Base-by-base conservation (phyloP, 2,888 invertebrate genomes). In the Acrobasis repandana region DNA sequence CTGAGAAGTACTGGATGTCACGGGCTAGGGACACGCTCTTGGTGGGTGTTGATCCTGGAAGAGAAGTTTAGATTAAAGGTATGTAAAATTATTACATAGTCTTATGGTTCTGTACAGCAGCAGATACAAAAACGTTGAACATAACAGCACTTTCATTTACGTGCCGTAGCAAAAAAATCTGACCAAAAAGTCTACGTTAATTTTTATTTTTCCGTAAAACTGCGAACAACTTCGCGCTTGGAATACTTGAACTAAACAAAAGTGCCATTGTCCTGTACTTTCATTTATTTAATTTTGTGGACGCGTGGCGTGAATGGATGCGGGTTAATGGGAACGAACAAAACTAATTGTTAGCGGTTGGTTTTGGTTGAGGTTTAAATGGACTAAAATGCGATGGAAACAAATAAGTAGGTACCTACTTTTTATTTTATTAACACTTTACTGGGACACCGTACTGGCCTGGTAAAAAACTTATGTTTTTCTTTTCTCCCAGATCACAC, bases 1-100 rank as follows among this genome's bases (percentile, higher is more conserved):
- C 95, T 0, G 94, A 92, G 77, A 93, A 94, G 80, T 95, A 94
- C 68, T 94, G 92, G 28, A 94, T 83, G 46, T 94, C 93, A 47
- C 92, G 92, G 0, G 86, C 75, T 1, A 93, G 66, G 0, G 88
- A 80, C 1, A 88, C 77, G 9, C 80, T 80, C 69, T 87, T 85
- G 0, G 80, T 80, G 9, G 86, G 87, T 0, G 84, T 86, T 2
- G 91, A 89, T 6, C 76, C 91, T 90, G 68, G 11, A 85, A 66
- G 20, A 95, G 77, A 0, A 0, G 6, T 33, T 36, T 14, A 11
- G 9, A 20, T 4, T 20, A 20, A 20, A 20, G 4, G 2, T 20
- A 3, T 20, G 20, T 20, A 2, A 2, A 4, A 2, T 3, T 20
- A 20, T 4, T 4, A 3, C 20, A 20, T 20, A 20, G 20, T 20